Conservation (phyloP, 1,140 invertebrate genomes). For the Drosophila bifasciata region DNA sequence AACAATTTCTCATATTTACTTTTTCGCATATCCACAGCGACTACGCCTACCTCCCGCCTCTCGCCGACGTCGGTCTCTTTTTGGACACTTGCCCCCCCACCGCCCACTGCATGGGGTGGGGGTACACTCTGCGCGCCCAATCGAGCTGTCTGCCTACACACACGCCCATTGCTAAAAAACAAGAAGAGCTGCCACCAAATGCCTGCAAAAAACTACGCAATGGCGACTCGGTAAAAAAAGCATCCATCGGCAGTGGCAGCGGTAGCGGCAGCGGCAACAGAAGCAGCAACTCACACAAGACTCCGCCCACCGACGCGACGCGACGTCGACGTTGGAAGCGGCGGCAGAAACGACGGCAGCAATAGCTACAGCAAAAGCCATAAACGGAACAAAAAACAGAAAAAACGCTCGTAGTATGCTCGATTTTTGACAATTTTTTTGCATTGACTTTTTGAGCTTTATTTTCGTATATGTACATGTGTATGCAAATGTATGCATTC, state of each 20-base stretch:
- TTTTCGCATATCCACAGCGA: not conserved
- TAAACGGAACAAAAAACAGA: conserved; percentile 31
- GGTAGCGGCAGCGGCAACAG: conserved; percentile 16
- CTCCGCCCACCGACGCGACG: conserved; percentile 64
- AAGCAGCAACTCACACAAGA: conserved; percentile 62
- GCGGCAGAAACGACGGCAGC: conserved; percentile 26
- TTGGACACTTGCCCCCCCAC: not conserved
- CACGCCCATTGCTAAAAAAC: conserved; percentile 78
- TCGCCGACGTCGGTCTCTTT: not conserved
- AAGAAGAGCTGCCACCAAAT: conserved; percentile 60
- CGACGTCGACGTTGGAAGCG: conserved; percentile 15
- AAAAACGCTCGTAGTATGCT: conserved; percentile 54
- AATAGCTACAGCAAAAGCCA: conserved; percentile 31
- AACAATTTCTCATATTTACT: conserved; percentile 24
- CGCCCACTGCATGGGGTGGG: conserved; percentile 1
- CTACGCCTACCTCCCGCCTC: no score
- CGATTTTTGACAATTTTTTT: conserved; percentile 79
- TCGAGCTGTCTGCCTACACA: conserved; percentile 73
- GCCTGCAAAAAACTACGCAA: conserved; percentile 76
- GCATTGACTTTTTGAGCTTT: conserved; percentile 65
- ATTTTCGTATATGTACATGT: conserved; percentile 48
- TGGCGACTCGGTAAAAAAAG: conserved; percentile 56
- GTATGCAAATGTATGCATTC: conserved; percentile 25
- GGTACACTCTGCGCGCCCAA: conserved; percentile 47
- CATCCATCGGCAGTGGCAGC: conserved; percentile 1